A percentile compares a stretch with the other conserved stretches of the same genome.
Conservation (phyloP, 2,113 vertebrate genomes). For the Nasalis larvatus region DNA sequence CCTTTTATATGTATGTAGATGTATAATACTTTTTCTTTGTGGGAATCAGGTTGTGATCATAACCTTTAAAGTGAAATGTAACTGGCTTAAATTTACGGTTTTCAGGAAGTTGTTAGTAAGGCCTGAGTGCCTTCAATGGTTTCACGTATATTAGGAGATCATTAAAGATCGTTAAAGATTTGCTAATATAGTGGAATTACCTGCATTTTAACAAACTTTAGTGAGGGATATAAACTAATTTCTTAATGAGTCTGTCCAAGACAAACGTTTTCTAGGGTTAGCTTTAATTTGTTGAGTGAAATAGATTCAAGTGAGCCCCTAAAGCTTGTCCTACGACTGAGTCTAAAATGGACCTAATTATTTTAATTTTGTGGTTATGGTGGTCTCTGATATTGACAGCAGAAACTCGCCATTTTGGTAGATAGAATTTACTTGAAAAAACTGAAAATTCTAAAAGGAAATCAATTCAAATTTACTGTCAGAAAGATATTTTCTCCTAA, state of each 20-base stretch:
- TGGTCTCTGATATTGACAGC: neutral
- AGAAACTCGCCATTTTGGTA: neutral
- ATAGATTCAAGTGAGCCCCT: neutral
- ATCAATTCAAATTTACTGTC: neutral
- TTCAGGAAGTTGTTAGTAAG: neutral
- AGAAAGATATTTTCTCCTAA: constrained; percentile 39
- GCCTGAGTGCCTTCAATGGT: neutral
- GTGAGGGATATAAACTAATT: neutral
- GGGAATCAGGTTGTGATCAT: neutral
- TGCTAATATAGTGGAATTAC: neutral
- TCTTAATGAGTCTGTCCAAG: neutral
- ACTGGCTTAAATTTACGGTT: neutral
- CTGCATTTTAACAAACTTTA: neutral
- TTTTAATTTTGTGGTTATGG: neutral
- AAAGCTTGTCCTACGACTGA: neutral
- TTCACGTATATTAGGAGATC: neutral
- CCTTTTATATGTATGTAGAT: neutral
- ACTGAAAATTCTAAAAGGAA: neutral
- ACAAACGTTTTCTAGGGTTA: neutral
- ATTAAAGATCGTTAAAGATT: neutral
- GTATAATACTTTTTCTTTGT: neutral
- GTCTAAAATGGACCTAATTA: neutral
- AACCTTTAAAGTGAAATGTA: constrained; percentile 34
- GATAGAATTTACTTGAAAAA: neutral
- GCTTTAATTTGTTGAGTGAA: neutral